A percentile compares a stretch with the other conserved stretches of the same genome.
Evolutionary conservation across 2,888 invertebrate genomes (phyloP).

Genomic region (Physocephala rufipes): DNA sequence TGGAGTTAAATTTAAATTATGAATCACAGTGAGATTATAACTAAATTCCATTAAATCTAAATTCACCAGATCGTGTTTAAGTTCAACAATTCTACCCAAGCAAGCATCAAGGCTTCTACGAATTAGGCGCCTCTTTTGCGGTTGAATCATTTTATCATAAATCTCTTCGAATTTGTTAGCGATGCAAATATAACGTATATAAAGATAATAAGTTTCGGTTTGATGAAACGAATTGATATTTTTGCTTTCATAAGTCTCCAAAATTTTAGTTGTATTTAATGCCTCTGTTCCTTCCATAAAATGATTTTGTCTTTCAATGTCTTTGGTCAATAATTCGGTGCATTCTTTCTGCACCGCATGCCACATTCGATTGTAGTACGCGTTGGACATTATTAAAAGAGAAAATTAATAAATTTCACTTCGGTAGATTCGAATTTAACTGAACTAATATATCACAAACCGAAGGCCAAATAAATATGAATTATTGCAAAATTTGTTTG

Average conservation of each 20-base stretch:
- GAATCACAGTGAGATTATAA: constrained; percentile 83
- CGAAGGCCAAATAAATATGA: neutral
- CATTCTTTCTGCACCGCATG: constrained; percentile 69
- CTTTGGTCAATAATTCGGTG: constrained; percentile 58
- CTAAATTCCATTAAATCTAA: constrained; percentile 86
- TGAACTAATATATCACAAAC: too few relatives aligned
- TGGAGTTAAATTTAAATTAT: constrained; percentile 79
- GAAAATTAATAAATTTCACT: neutral
- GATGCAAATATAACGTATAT: constrained; percentile 82
- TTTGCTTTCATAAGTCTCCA: constrained; percentile 53
- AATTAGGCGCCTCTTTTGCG: constrained; percentile 88
- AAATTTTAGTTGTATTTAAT: neutral
- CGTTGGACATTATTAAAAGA: constrained; percentile 73
- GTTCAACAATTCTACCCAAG: constrained; percentile 84
- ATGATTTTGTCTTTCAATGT: constrained; percentile 72
- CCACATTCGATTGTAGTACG: constrained; percentile 77
- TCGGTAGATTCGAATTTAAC: too few relatives aligned
- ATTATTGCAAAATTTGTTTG: neutral
- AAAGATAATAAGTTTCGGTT: constrained; percentile 74
- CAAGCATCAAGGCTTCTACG: constrained; percentile 76
- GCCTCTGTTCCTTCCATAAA: constrained; percentile 64
- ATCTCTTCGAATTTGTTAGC: constrained; percentile 79
- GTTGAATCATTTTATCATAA: constrained; percentile 92
- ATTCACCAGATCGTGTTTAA: constrained; percentile 88
- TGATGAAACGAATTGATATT: constrained; percentile 68